These are phyloP conservation scores for Condylostylus longicornis DNA, from an alignment of 1,140 invertebrate genomes.

Conservation along the genomic window DNA sequence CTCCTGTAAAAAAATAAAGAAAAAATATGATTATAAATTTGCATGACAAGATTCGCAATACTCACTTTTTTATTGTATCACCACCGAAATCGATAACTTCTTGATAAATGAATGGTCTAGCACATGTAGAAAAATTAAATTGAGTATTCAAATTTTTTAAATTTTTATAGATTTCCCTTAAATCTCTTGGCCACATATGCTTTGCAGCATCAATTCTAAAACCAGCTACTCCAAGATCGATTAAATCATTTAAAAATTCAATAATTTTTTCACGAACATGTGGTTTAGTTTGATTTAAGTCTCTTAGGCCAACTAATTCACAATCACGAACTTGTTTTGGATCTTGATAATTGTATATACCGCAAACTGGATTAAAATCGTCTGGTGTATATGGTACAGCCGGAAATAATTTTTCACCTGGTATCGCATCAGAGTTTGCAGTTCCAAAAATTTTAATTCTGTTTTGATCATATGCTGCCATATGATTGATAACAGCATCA, in stretches of 20 bases:
- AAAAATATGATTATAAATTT: neutral
- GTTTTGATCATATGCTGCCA: constrained; percentile 34
- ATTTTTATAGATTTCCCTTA: constrained; percentile 41
- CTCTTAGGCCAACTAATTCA: constrained; percentile 48
- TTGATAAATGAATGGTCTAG: constrained; percentile 56
- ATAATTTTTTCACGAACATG: constrained; percentile 51
- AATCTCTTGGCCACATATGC: constrained; percentile 65
- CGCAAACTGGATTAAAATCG: constrained; percentile 39
- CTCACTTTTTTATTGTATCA: constrained; percentile 29
- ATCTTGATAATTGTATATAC: constrained; percentile 34
- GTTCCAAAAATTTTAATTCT: constrained; percentile 35
- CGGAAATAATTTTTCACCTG: constrained; percentile 30
- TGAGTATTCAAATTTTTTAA: constrained; percentile 42
- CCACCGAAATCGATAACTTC: constrained; percentile 68
- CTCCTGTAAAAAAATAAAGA: constrained; percentile 38
- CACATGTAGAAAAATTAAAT: constrained; percentile 40
- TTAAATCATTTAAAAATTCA: constrained; percentile 48
- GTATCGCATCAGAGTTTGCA: constrained; percentile 34
- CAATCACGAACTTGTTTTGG: constrained; percentile 50
- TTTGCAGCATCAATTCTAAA: constrained; percentile 59
- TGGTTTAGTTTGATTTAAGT: constrained; percentile 46
- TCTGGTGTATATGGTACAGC: constrained; percentile 33
- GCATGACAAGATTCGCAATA: too few relatives aligned
- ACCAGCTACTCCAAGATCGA: constrained; percentile 62
- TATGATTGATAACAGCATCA: constrained; percentile 63